These are phyloP conservation scores for Phodopus roborovskii DNA, from an alignment of 2,113 vertebrate species.

Conservation along the genomic window DNA sequence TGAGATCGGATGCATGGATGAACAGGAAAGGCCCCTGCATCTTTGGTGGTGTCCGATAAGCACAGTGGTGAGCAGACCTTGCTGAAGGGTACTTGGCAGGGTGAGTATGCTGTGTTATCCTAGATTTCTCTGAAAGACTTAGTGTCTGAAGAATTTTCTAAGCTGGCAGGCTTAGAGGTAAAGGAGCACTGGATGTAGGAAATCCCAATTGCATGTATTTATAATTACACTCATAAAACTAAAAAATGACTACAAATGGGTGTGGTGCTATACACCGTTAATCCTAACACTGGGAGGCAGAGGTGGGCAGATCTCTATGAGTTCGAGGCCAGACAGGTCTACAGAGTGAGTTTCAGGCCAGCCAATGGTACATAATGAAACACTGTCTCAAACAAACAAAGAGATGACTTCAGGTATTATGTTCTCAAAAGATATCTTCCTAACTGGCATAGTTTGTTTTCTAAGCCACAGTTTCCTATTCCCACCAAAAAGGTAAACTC, in stretches of 20 bases:
- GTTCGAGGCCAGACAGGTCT: not conserved
- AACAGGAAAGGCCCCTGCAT: slow-evolving; percentile 20
- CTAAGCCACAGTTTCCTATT: not conserved
- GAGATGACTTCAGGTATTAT: not conserved
- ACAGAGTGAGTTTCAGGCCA: not conserved
- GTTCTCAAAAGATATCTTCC: slow-evolving; percentile 41
- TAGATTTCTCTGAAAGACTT: not conserved
- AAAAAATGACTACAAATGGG: not conserved
- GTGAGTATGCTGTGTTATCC: not conserved
- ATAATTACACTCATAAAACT: not conserved
- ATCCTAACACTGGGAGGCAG: not conserved
- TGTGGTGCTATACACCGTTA: not conserved
- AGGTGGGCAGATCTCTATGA: not conserved
- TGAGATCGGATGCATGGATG: not conserved
- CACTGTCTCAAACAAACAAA: not conserved
- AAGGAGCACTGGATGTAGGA: not conserved
- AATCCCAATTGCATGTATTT: not conserved
- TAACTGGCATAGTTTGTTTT: not conserved
- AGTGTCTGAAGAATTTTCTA: not conserved
- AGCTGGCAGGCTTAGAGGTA: not conserved
- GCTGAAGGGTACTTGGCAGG: not conserved
- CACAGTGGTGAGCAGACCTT: not conserved
- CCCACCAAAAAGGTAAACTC: not conserved
- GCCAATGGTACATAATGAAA: not conserved
- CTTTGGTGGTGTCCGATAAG: slow-evolving; percentile 38